Percentiles rank a stretch among this genome's conserved stretches.
Evolutionary conservation across 2,888 invertebrate species (phyloP).

Genomic region (Catonia carolina): DNA sequence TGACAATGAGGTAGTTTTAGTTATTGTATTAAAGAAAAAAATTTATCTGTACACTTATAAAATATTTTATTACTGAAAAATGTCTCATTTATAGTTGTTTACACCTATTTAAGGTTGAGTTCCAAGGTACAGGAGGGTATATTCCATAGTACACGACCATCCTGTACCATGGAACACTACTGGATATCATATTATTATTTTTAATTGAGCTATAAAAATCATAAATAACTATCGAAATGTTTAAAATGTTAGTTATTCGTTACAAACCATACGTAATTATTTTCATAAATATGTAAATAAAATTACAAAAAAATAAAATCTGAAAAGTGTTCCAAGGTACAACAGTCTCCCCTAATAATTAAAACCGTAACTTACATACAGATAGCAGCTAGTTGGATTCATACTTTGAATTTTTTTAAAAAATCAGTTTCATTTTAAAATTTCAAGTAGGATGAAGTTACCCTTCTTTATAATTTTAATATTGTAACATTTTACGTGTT

Average conservation of each 20-base stretch:
- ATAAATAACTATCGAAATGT: neutral
- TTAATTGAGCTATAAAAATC: neutral
- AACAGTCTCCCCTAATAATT: neutral
- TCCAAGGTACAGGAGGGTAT: neutral
- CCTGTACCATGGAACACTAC: neutral
- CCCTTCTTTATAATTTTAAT: no score
- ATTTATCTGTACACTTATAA: neutral
- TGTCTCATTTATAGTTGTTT: no score
- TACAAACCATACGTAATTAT: neutral
- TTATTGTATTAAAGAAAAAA: neutral
- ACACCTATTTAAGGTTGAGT: neutral
- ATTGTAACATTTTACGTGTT: no score
- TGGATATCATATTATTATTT: neutral
- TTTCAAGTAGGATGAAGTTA: no score
- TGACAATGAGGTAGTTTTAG: neutral
- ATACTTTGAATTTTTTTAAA: no score
- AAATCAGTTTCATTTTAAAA: no score
- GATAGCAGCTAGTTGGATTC: no score
- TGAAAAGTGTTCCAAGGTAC: neutral
- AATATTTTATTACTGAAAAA: neutral
- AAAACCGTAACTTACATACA: no score
- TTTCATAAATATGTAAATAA: neutral
- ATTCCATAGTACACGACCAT: neutral
- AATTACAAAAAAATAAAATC: neutral
- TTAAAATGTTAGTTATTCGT: neutral